phyloP scores from a whole-genome alignment of 1,140 invertebrate species.

The Diplogasteroides magnus region DNA sequence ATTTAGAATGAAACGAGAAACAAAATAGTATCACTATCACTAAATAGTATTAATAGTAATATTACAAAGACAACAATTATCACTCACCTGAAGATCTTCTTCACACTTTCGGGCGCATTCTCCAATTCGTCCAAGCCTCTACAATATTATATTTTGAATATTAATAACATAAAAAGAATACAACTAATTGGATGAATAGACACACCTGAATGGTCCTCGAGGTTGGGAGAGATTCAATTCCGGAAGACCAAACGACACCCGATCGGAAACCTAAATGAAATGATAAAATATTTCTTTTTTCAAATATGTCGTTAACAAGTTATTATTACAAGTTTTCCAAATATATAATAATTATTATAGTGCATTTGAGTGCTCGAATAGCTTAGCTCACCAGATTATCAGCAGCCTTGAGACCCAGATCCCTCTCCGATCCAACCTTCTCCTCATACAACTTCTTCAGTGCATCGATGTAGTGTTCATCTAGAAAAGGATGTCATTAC shows the following conservation, averaged over 20 bases:
- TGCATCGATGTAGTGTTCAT: slow-evolving; percentile 49
- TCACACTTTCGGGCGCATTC: slow-evolving; percentile 47
- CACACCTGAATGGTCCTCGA: slow-evolving; percentile 28
- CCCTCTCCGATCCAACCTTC: slow-evolving; percentile 49
- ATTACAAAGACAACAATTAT: neutral
- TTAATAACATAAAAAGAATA: too few species aligned
- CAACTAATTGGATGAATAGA: too few species aligned
- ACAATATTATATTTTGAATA: too few species aligned
- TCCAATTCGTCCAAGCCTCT: slow-evolving; percentile 39
- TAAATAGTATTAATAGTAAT: too few species aligned
- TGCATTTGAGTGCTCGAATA: too few species aligned
- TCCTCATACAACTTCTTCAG: slow-evolving; percentile 45
- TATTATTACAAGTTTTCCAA: too few species aligned
- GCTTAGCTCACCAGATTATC: slow-evolving; percentile 42
- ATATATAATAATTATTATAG: too few species aligned
- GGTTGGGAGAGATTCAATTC: slow-evolving; percentile 39
- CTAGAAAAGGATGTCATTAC: slow-evolving; percentile 28
- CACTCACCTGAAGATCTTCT: slow-evolving; percentile 41
- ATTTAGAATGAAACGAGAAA: too few species aligned
- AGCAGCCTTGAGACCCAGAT: slow-evolving; percentile 45
- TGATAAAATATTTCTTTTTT: neutral
- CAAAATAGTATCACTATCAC: neutral
- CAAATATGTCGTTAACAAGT: too few species aligned
- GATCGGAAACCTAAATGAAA: slow-evolving; percentile 18
- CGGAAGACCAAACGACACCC: slow-evolving; percentile 41